phyloP scores from a whole-genome alignment of 2,113 vertebrate genomes.

The Sylvia atricapilla region DNA sequence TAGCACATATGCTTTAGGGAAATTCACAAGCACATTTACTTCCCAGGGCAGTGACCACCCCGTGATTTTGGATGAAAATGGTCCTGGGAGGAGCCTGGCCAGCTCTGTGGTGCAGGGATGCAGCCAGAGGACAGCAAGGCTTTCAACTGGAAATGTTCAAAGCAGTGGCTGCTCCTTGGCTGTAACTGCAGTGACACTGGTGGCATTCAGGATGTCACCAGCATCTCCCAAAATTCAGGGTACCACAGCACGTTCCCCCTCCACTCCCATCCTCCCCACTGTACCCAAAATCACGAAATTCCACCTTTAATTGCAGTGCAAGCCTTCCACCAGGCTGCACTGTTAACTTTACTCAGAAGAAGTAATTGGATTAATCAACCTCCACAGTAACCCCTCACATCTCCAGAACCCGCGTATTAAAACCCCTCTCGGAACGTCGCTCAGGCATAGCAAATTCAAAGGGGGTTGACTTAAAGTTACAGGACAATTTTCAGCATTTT shows the following conservation, averaged over 20 bases:
- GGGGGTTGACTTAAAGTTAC: not conserved
- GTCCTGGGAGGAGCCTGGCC: not conserved
- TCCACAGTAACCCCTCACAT: not conserved
- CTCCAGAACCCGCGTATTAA: not conserved
- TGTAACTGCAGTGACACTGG: fast-evolving
- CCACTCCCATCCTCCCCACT: not conserved
- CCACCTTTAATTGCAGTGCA: not conserved
- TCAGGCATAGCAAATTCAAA: not conserved
- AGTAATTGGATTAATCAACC: not conserved
- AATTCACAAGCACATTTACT: not conserved
- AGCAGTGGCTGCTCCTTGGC: not conserved
- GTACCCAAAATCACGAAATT: not conserved
- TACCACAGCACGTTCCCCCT: fast-evolving
- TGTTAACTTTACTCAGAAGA: not conserved
- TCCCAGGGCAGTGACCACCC: not conserved
- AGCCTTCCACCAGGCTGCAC: not conserved
- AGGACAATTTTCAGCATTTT: not conserved
- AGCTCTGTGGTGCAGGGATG: not conserved
- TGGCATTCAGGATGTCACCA: not conserved
- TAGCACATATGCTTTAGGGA: not conserved
- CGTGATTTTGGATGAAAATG: not conserved
- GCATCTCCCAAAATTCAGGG: not conserved
- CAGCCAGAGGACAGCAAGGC: not conserved
- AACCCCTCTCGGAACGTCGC: not conserved
- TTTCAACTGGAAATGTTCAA: not conserved